phyloP scores from a whole-genome alignment of 2,888 invertebrate genomes.

The Apodemia duryi region DNA sequence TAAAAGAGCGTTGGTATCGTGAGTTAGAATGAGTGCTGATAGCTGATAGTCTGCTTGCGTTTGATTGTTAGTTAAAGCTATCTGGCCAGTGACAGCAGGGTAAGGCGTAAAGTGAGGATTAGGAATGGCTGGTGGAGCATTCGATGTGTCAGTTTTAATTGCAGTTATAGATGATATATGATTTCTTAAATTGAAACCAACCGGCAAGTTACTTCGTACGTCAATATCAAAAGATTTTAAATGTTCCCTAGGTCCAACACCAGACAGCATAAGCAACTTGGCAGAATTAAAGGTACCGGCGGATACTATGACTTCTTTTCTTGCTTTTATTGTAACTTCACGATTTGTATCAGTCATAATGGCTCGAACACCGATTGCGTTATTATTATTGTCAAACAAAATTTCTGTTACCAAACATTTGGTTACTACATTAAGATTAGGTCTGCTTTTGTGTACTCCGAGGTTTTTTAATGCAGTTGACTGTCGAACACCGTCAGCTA shows the following conservation, averaged over 20 bases:
- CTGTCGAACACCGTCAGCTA: conserved; percentile 53
- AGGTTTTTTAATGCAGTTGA: conserved; percentile 41
- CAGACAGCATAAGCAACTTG: conserved; percentile 38
- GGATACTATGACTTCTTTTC: conserved; percentile 49
- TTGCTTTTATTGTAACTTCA: conserved; percentile 29
- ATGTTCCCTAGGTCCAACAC: conserved; percentile 52
- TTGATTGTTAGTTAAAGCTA: conserved; percentile 35
- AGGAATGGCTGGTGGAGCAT: conserved; percentile 47
- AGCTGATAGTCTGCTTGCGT: conserved; percentile 38
- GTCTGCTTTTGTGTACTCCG: conserved; percentile 31
- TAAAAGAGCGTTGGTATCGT: conserved; percentile 18
- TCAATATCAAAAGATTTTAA: conserved; percentile 46
- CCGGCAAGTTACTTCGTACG: conserved; percentile 41
- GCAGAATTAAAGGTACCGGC: conserved; percentile 50
- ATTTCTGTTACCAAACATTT: conserved; percentile 36
- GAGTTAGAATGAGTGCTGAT: conserved; percentile 27
- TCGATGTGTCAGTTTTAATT: conserved; percentile 40
- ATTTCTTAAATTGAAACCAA: conserved; percentile 44
- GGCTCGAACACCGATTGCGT: conserved; percentile 35
- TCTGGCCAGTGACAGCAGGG: conserved; percentile 33
- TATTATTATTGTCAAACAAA: conserved; percentile 34
- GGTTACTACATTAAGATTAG: conserved; percentile 73
- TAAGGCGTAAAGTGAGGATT: conserved; percentile 34
- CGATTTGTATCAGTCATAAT: conserved; percentile 24
- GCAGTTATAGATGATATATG: conserved; percentile 33